Conservation (phyloP, 2,113 vertebrate species). For the Beaufortia kweichowensis region DNA sequence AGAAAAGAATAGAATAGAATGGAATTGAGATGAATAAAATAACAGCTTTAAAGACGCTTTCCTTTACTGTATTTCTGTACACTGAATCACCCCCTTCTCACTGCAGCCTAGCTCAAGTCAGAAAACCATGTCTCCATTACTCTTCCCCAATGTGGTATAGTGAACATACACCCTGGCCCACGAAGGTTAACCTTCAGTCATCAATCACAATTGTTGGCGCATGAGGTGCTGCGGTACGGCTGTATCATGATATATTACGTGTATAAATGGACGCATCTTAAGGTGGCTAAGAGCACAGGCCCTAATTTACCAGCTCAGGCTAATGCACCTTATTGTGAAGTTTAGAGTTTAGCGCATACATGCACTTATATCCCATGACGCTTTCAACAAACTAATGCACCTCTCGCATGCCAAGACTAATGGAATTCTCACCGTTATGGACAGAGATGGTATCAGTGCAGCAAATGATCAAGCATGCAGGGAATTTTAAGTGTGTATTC, state of each 20-base stretch:
- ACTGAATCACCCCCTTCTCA: neutral
- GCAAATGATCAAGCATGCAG: neutral
- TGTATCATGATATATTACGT: slow-evolving; percentile 45
- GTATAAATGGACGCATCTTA: slow-evolving; percentile 47
- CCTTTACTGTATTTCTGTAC: neutral
- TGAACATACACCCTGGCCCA: slow-evolving; percentile 42
- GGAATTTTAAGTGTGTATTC: neutral
- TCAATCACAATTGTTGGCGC: slow-evolving; percentile 62
- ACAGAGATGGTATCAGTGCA: neutral
- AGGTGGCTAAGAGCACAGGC: slow-evolving; percentile 37
- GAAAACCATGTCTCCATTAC: slow-evolving; percentile 37
- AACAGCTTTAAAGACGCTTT: no score
- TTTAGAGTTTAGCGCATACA: slow-evolving; percentile 22
- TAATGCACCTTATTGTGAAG: slow-evolving; percentile 38
- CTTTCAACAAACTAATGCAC: slow-evolving; percentile 8
- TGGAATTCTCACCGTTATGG: slow-evolving; percentile 20
- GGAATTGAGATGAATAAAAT: neutral
- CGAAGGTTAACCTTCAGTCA: slow-evolving; percentile 58
- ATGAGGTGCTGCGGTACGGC: slow-evolving; percentile 50
- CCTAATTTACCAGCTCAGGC: slow-evolving; percentile 43
- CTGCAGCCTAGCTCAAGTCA: slow-evolving; percentile 8
- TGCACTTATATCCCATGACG: slow-evolving; percentile 25
- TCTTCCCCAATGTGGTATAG: slow-evolving; percentile 39
- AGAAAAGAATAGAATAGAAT: no score
- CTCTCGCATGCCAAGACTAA: slow-evolving; percentile 25